Evolutionary conservation across 2,113 vertebrate species (phyloP).

Genomic region (Oceanites oceanicus): DNA sequence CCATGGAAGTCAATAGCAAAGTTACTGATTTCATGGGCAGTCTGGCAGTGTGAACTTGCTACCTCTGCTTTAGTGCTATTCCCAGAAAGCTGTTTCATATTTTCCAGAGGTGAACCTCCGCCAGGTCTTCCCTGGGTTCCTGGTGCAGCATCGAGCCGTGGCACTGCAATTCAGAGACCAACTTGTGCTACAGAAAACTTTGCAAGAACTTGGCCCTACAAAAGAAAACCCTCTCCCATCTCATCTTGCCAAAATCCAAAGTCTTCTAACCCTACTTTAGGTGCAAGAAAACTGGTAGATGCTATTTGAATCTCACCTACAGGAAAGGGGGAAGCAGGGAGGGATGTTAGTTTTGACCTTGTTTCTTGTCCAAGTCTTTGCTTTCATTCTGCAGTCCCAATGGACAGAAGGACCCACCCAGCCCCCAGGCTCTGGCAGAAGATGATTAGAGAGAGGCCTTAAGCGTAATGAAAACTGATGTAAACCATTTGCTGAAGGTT

Average conservation of each 20-base stretch:
- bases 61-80: not conserved
- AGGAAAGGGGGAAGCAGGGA: not conserved
- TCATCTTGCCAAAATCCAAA: not conserved
- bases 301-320: not conserved
- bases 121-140: not conserved
- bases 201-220: not conserved
- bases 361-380: not conserved
- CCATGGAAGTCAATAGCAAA: not conserved
- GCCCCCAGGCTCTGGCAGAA: not conserved
- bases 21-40: not conserved
- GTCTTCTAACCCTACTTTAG: not conserved
- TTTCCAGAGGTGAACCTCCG: not conserved
- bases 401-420: not conserved
- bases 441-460: conserved; percentile 41
- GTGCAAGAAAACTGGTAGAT: not conserved
- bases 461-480: conserved; percentile 64
- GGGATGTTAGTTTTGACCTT: not conserved
- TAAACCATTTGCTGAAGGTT: conserved; percentile 57
- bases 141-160: not conserved
- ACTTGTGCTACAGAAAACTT: not conserved
- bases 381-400: not conserved
- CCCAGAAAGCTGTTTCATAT: not conserved
- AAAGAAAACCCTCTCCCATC: not conserved
- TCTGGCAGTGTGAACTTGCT: not conserved
- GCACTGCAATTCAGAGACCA: not conserved